Percentiles rank a stretch among this genome's conserved stretches.
Conservation (phyloP, 2,113 vertebrate species). For the Perca fluviatilis region DNA sequence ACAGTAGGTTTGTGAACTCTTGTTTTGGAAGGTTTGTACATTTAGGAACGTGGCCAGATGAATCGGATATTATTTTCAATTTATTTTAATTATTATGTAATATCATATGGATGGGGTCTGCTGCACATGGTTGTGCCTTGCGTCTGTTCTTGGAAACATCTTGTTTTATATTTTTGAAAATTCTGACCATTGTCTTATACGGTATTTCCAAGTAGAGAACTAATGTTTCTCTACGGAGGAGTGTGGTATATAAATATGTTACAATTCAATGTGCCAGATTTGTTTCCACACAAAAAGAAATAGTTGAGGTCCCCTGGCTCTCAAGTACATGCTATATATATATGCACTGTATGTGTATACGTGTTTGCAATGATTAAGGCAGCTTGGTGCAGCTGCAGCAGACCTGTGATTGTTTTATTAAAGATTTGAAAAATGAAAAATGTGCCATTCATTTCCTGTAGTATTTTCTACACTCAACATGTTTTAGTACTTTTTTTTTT, state of each 20-base stretch:
- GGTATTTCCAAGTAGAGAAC: background rate
- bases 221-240: background rate
- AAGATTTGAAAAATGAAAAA: conserved; percentile 14
- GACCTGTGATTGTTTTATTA: conserved; percentile 36
- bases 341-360: conserved; percentile 1
- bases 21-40: conserved; percentile 3
- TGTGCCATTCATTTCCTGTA: background rate
- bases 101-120: background rate
- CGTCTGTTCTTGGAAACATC: background rate
- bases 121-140: background rate
- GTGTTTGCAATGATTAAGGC: background rate
- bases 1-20: conserved; percentile 2
- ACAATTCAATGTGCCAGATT: background rate
- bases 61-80: background rate
- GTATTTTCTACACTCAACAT: background rate
- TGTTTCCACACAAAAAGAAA: background rate
- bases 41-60: background rate
- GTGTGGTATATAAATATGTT: background rate
- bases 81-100: background rate
- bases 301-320: background rate
- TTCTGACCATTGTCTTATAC: background rate
- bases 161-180: conserved; percentile 1
- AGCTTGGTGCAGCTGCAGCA: conserved; percentile 21
- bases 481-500: background rate
- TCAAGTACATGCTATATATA: background rate